These are phyloP conservation scores for Urechis unicinctus DNA, from an alignment of 2,888 invertebrate species.

Conservation along the genomic window DNA sequence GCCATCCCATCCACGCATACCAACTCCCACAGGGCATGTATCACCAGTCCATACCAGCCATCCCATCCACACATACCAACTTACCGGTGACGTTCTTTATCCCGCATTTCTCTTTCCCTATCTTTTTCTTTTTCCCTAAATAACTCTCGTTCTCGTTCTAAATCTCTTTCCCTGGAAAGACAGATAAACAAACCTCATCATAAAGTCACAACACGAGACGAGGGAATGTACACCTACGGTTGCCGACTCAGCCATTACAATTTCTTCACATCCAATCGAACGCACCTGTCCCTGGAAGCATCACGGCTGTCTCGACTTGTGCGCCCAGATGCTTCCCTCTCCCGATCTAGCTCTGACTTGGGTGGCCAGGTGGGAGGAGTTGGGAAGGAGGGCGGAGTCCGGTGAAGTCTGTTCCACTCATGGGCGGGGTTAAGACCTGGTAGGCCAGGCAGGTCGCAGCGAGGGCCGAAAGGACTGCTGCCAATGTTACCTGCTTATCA, in stretches of 20 bases:
- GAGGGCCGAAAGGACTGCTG: neutral
- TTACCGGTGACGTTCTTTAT: neutral
- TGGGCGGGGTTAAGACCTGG: constrained; percentile 32
- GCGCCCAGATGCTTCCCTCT: constrained; percentile 10
- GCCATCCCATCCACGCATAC: no score
- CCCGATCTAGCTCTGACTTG: constrained; percentile 10
- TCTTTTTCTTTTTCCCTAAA: constrained; percentile 7
- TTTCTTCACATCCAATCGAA: neutral
- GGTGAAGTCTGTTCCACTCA: constrained; percentile 39
- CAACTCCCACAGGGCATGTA: no score
- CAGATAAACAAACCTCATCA: no score
- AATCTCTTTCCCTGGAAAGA: no score
- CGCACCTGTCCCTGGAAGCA: neutral
- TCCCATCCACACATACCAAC: no score
- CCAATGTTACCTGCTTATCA: neutral
- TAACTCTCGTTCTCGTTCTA: constrained; percentile 5
- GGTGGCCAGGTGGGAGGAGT: constrained; percentile 25
- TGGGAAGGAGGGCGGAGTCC: constrained; percentile 42
- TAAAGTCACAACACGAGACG: no score
- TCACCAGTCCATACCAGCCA: no score
- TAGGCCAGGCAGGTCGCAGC: constrained; percentile 24
- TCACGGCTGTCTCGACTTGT: neutral
- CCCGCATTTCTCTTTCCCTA: neutral
- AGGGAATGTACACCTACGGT: constrained; percentile 11
- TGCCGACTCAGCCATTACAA: constrained; percentile 16